Evolutionary conservation across 2,797 vertebrate genomes (phyloP).

Genomic region (Schizopygopsis pylzovi): DNA sequence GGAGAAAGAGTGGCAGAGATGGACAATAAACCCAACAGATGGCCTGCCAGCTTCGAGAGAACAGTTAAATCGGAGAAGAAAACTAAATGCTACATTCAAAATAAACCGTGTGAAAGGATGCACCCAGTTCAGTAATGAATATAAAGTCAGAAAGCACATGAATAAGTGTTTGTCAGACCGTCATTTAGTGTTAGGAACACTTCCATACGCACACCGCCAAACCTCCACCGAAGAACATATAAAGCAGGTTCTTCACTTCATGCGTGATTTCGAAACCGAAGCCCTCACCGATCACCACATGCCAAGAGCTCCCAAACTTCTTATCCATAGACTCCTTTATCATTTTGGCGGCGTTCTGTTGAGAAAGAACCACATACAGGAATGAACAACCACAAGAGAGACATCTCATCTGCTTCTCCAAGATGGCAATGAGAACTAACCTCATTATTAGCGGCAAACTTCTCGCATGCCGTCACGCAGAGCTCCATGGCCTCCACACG

Average conservation of each 20-base stretch:
- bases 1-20: neutral
- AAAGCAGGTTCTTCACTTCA: slow-evolving; percentile 96
- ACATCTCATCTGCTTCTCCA: neutral
- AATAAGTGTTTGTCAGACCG: neutral
- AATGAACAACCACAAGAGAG: neutral
- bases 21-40: slow-evolving; percentile 16
- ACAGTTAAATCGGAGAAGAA: neutral
- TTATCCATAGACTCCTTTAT: slow-evolving; percentile 99
- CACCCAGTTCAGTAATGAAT: neutral
- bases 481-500: slow-evolving; percentile 83
- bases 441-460: slow-evolving; percentile 96
- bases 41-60: neutral
- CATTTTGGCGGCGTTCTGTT: slow-evolving; percentile 89
- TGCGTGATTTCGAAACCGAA: slow-evolving; percentile 98
- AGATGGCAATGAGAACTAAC: slow-evolving; percentile 62
- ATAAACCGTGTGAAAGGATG: neutral
- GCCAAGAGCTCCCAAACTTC: slow-evolving; percentile 98
- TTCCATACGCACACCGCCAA: slow-evolving; percentile 98
- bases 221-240: slow-evolving; percentile 97
- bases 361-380: neutral
- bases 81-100: slow-evolving; percentile 12
- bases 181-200: slow-evolving; percentile 83
- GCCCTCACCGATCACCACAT: slow-evolving; percentile 95
- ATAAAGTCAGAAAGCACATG: slow-evolving; percentile 17
- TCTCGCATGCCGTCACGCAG: slow-evolving; percentile 89